Base-by-base conservation (phyloP, 2,888 invertebrate species). In the Cancer borealis region DNA sequence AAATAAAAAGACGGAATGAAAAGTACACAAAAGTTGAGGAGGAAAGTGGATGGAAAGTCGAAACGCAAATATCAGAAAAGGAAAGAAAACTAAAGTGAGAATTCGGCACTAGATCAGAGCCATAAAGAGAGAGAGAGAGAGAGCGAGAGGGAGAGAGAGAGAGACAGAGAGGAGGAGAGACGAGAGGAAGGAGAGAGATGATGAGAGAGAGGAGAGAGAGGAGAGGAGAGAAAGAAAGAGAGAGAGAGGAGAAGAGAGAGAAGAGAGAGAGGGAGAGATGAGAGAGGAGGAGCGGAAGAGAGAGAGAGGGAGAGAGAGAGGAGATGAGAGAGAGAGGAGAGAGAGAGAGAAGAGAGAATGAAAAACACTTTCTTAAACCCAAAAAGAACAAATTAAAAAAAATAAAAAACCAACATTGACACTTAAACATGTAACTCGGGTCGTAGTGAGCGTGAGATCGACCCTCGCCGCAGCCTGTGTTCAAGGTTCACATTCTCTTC, bases 71-170 rank as follows among this genome's bases (percentile, higher is more conserved):
- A 66, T 4, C n/a, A 66, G n/a, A 66, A 66, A n/a, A 66, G 66
- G 66, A 66, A 66, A 66, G 66, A 66, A 66, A 66, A 66, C 66
- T 66, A 21, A 66, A 21, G 66, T 66, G 66, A 66, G 66, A 66
- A 21, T 21, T 66, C 66, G 21, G n/a, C n/a, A n/a, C n/a, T n/a
- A n/a, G n/a, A n/a, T 21, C 21, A 66, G 21, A 66, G 66, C 17
- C 2, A 87, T 30, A 87, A 0, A 88, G 88, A 88, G 17, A 88
- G 30, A 88, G 17, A 88, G 5, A 88, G 17, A 88, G 39, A 88
- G 17, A 88, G 39, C 45, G 30, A 88, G 88, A 88, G 45, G 45
- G 39, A 88, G 30, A 46, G 88, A 39, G 14, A 46, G 14, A 21
- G 30, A 88, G 14, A 21, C 3, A 45, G 88, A 88, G 14, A 45